Evolutionary conservation across 2,113 vertebrate genomes (phyloP), one percentile per base, ranked within the genome.

Genomic region (Xenopus borealis): DNA sequence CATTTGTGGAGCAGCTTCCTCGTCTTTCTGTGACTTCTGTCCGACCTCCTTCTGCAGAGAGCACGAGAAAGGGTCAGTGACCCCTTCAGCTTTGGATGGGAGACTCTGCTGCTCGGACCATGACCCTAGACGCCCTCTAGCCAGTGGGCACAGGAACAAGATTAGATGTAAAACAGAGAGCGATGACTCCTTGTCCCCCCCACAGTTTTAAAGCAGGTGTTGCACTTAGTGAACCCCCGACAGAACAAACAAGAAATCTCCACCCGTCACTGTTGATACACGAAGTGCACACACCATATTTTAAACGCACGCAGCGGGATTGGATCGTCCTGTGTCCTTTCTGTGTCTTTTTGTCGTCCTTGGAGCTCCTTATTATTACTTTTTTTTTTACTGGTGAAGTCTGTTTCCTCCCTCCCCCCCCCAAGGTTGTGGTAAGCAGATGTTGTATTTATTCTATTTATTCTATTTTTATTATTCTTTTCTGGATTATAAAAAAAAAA

Each of bases 11-110:
- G 72, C 80, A 1, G 78, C 91, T 0, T 91, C 97, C 0, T 70
- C 85, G 0, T 91, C 92, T 0, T 92, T 94, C 88, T 99, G 97
- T 52, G 93, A 97, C 82, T 98, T 99, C 80, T 99, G 97, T 79
- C 97, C 97, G 16, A 91, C 80, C 3, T 98, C 97, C 0, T 99
- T 95, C 83, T 99, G 97, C 52, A 91, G 80, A 71, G 95, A 94
- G 3, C 97, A 99, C 0, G 94, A 92, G 46, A 87, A 81, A 20
- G 97, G 95, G 44, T 89, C 91, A 0, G 87, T 99, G 84, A 86
- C 89, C 19, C 76, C 91, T 12, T 96, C 96, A 0, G 87, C 91
- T 0, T 78, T 96, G 78, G 96, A 98, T 1, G 90, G 92, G 4
- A 94, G 81, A 3, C 92, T 84, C 83, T 98, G 97, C 87, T 99